These are phyloP conservation scores for Chaetorhynchus papuensis DNA, from an alignment of 2,113 vertebrate species.

Conservation along the genomic window DNA sequence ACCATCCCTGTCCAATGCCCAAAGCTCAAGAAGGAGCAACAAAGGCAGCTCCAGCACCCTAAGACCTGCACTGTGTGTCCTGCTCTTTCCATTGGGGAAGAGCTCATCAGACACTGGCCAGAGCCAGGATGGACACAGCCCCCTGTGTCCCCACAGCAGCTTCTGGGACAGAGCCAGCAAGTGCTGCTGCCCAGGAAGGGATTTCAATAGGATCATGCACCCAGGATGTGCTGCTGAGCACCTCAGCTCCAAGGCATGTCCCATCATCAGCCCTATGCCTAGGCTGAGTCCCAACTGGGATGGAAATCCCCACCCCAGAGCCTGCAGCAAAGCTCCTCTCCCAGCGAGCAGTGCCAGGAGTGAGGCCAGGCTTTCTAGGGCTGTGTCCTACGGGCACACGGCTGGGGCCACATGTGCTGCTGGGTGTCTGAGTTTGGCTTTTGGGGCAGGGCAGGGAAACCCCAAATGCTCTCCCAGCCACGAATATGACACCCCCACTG, in stretches of 20 bases:
- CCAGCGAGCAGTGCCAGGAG: background rate
- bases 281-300: background rate
- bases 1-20: background rate
- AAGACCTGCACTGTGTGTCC: fast-evolving
- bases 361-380: fast-evolving
- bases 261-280: background rate
- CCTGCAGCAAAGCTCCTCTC: background rate
- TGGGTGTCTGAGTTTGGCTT: background rate
- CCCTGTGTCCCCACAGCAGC: background rate
- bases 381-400: fast-evolving
- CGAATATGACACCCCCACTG: fast-evolving
- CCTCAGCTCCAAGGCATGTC: background rate
- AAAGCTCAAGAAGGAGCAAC: background rate
- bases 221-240: background rate
- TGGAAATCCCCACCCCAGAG: background rate
- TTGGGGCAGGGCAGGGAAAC: background rate
- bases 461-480: background rate
- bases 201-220: constrained; percentile 17
- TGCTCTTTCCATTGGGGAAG: background rate
- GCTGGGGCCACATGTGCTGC: fast-evolving
- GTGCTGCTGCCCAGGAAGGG: background rate
- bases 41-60: background rate
- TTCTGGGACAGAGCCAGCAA: background rate
- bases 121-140: background rate
- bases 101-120: background rate